Conservation (phyloP, 2,888 invertebrate species). For the Cephus runcator region DNA sequence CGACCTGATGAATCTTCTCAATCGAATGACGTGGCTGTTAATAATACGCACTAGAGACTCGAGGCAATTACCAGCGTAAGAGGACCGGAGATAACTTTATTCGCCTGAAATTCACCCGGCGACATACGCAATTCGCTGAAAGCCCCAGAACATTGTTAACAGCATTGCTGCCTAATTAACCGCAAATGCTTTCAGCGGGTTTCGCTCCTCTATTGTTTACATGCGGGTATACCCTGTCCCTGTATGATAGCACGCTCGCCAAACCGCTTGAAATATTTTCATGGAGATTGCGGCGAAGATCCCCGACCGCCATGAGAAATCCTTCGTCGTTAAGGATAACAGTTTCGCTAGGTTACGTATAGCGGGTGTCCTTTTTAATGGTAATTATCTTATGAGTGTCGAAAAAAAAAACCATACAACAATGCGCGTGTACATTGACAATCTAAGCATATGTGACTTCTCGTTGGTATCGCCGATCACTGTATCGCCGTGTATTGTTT, state of each 20-base stretch:
- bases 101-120: not conserved
- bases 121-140: constrained; percentile 4
- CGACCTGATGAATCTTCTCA: no score
- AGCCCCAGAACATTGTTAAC: constrained; percentile 45
- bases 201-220: constrained; percentile 49
- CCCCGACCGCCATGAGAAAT: not conserved
- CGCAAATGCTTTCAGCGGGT: constrained; percentile 49
- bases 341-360: no score
- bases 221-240: constrained; percentile 36
- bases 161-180: constrained; percentile 58
- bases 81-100: constrained; percentile 13
- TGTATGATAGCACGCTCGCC: constrained; percentile 41
- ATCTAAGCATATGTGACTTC: no score
- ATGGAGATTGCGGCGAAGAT: constrained; percentile 17
- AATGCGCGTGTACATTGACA: no score
- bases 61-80: not conserved
- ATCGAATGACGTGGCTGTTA: no score
- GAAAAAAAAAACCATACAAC: no score
- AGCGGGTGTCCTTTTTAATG: no score
- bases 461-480: no score
- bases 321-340: no score
- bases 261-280: constrained; percentile 47
- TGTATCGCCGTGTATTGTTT: no score
- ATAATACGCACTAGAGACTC: no score
- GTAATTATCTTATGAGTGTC: no score